Evolutionary conservation across 2,113 vertebrate genomes (phyloP), one percentile per base, ranked within the genome.

Genomic region (Phrynosoma blainvillii): DNA sequence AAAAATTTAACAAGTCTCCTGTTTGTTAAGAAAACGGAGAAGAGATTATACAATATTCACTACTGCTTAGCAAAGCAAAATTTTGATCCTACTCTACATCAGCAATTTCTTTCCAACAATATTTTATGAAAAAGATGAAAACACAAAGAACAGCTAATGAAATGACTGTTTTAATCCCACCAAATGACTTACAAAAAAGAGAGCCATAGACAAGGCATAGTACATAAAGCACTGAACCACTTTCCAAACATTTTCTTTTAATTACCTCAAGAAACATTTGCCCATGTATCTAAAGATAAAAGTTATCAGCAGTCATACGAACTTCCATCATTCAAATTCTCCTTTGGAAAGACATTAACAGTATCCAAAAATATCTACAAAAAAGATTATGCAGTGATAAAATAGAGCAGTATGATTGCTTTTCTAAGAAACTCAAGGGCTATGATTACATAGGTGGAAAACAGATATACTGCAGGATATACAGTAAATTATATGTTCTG

Each of bases 221-320:
- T 14, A 77, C 74, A 66, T 56, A 27, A 77, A 66, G 13, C 23
- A 78, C 59, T 52, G 59, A 42, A 40, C 14, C 56, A 84, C 71
- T 75, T 75, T 75, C 23, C 83, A 85, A 11, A 11, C 30, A 68
- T 68, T 54, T 85, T 47, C 27, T 78, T 85, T 86, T 78, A 68
- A 86, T 86, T 54, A 68, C 27, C 20, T 86, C 47, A 71, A 87
- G 9, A 71, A 84, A 40, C 3, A 87, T 68, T 68, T 56, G n/a
- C 52, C 42, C n/a, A 56, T 16, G 14, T 8, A 13, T 80, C 59
- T 59, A 84, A 79, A 52, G 62, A 70, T 52, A 79, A 32, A 47
- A 52, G 18, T 77, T 47, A 77, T 71, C 52, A 73, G 56, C 66
- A 42, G 14, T 7, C n/a, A 87, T 20, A 71, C 52, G 27, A 71